These are phyloP conservation scores for Dipus sagitta DNA, from an alignment of 2,797 vertebrate species.

Conservation along the genomic window DNA sequence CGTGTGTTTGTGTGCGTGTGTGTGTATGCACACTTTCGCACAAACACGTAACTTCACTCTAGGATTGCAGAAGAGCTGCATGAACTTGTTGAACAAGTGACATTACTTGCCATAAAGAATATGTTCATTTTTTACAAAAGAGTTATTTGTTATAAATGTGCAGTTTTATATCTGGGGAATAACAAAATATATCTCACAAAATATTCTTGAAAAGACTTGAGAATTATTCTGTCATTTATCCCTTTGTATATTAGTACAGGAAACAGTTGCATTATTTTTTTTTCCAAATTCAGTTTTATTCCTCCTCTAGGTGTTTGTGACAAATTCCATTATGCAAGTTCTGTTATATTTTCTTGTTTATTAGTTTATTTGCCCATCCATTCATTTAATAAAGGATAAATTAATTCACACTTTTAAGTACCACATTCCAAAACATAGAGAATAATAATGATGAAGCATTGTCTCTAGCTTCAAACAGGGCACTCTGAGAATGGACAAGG, in stretches of 20 bases:
- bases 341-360: background rate
- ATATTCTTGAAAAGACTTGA: background rate
- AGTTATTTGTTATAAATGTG: background rate
- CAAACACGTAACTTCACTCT: background rate
- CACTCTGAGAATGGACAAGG: too few species aligned
- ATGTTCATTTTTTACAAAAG: background rate
- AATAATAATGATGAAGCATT: too few species aligned
- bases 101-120: background rate
- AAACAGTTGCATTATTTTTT: background rate
- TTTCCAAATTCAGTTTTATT: background rate
- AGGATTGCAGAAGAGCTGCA: background rate
- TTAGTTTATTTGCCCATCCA: background rate
- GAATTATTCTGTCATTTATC: too few species aligned
- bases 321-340: background rate
- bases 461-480: background rate
- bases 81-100: background rate
- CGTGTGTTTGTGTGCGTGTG: background rate
- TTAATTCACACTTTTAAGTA: background rate
- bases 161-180: background rate
- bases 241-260: too few species aligned
- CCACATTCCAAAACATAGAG: background rate
- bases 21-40: too few species aligned
- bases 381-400: background rate
- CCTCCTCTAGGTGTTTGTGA: background rate
- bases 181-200: background rate